Percentiles rank a stretch among this genome's conserved stretches.
These are phyloP conservation scores for Cladopsammia gracilis DNA, from an alignment of 64 coral and sea anemone genomes.

Conservation along the genomic window DNA sequence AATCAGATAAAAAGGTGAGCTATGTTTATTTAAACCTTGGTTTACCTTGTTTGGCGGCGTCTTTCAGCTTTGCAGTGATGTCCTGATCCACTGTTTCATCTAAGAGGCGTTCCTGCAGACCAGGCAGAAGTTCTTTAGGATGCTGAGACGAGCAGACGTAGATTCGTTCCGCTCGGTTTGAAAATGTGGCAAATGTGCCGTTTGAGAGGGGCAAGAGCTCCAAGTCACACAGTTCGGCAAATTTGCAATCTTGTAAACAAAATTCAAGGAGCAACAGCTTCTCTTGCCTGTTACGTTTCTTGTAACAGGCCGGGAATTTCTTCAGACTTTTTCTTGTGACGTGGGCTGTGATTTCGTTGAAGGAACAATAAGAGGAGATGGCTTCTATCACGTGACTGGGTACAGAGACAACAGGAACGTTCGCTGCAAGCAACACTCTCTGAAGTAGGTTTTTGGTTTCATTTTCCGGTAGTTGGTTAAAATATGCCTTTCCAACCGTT, in stretches of 20 bases:
- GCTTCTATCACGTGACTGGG: slow-evolving; percentile 68
- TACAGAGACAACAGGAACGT: slow-evolving; percentile 64
- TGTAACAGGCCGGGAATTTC: slow-evolving; percentile 6
- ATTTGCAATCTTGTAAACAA: slow-evolving; percentile 53
- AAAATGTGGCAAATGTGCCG: slow-evolving; percentile 40
- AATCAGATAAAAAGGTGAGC: too few relatives aligned
- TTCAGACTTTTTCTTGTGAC: slow-evolving; percentile 49
- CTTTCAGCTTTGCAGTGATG: slow-evolving; percentile 33
- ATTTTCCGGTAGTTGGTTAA: slow-evolving; percentile 49
- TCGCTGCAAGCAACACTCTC: slow-evolving; percentile 31
- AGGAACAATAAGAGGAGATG: background rate
- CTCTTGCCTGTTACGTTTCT: background rate
- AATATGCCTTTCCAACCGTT: slow-evolving; percentile 25
- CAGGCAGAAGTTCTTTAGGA: slow-evolving; percentile 51
- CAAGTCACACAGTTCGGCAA: slow-evolving; percentile 48
- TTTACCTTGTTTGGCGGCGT: slow-evolving; percentile 49
- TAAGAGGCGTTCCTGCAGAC: slow-evolving; percentile 42
- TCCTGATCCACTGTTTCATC: slow-evolving; percentile 33
- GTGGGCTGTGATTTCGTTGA: slow-evolving; percentile 54
- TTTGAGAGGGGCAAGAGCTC: slow-evolving; percentile 68
- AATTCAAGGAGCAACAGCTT: slow-evolving; percentile 70
- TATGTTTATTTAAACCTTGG: too few relatives aligned
- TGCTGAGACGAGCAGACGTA: slow-evolving; percentile 70
- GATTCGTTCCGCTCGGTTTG: background rate
- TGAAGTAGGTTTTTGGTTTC: slow-evolving; percentile 31